Evolutionary conservation across 2,888 invertebrate species (phyloP), one percentile per base, ranked within the genome.

Genomic region (Hirtodrosophila histrioides): DNA sequence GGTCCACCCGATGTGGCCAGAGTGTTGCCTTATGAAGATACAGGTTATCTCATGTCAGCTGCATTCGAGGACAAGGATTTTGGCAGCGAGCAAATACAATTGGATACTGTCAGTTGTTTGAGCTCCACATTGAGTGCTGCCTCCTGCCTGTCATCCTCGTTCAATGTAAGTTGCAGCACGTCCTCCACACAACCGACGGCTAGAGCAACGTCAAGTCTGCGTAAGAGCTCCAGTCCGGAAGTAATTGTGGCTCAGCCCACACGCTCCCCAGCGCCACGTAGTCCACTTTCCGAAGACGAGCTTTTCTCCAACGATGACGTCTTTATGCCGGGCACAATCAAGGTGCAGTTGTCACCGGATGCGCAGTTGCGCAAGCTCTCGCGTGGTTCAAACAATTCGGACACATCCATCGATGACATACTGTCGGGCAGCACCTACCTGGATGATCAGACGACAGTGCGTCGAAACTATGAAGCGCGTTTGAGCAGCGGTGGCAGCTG

Each of bases 371-470:
- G 87, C 0, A 92, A 91, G 48, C 79, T 91, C 3, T 91, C 92
- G 0, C 78, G 89, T 9, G 93, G 94, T 0, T 94, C 94, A 0
- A 94, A 94, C 76, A 94, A 94, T 88, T 94, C 94, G 0, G 94
- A 94, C 80, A 94, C 94, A 0, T 94, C 94, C 4, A 93, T 94
- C 45, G 94, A 94, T 81, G 94, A 94, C 85, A 92, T 94, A 57
- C 83, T 94, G 0, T 94, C 92, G 3, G 90, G 89, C 5, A 89
- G 89, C 43, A 94, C 94, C 0, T 93, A 93, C 82, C 92, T 93
- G 33, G 94, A 94, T 43, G 94, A 94, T 53, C 93, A 93, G 33
- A 92, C 93, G 6, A 92, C 93, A 5, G 92, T 93, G 2, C 87
- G 90, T 6, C 86, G 90, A n/a, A 91, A 90, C 46, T 90, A 89